Conservation (phyloP, 2,888 invertebrate species). For the Lepetodrilus schrolli region DNA sequence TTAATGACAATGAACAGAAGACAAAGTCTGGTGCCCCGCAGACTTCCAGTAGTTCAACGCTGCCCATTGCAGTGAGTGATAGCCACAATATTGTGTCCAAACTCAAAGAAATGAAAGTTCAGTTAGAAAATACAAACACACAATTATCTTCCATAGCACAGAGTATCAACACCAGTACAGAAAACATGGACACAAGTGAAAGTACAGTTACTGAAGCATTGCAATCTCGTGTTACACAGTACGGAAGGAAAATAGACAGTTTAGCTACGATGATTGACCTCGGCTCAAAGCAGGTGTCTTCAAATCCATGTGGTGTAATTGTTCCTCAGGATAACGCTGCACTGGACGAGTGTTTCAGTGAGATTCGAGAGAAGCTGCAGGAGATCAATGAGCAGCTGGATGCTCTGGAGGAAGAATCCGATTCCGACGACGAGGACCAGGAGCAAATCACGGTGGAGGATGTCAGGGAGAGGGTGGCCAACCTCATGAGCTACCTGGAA, state of each 20-base stretch:
- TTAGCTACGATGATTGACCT: slow-evolving; percentile 30
- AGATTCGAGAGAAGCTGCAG: slow-evolving; percentile 55
- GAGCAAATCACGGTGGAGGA: slow-evolving; percentile 49
- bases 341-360: slow-evolving; percentile 57
- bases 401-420: slow-evolving; percentile 55
- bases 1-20: slow-evolving; percentile 10
- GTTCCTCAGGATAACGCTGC: slow-evolving; percentile 47
- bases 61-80: slow-evolving; percentile 34
- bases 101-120: slow-evolving; percentile 60
- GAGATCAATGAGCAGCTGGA: slow-evolving; percentile 48
- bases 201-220: slow-evolving; percentile 38
- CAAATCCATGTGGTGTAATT: neutral
- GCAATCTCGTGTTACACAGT: slow-evolving; percentile 40
- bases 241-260: slow-evolving; percentile 56
- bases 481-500: slow-evolving; percentile 56
- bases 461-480: slow-evolving; percentile 55
- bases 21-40: neutral
- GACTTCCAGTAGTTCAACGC: neutral
- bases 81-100: slow-evolving; percentile 46
- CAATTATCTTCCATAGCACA: slow-evolving; percentile 42
- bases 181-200: slow-evolving; percentile 46
- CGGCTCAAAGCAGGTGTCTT: neutral
- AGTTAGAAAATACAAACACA: slow-evolving; percentile 53
- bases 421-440: slow-evolving; percentile 58
- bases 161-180: slow-evolving; percentile 44